Percentiles rank a stretch among this genome's conserved stretches.
phyloP scores from a whole-genome alignment of 2,797 vertebrate species.

The Chaetodon trifasciatus region DNA sequence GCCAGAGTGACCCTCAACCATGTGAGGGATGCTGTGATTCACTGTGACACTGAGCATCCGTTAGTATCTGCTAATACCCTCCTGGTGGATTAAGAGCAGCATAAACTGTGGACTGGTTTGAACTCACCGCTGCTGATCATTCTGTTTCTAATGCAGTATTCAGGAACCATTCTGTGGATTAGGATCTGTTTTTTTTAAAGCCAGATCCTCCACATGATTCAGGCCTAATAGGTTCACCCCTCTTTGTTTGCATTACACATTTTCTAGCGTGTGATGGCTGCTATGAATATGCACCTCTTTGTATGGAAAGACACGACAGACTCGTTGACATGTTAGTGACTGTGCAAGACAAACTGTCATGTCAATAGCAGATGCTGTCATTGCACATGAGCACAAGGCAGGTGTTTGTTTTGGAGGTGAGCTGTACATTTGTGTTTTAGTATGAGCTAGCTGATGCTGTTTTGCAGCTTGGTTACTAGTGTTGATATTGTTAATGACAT shows the following conservation, averaged over 20 bases:
- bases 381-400: background rate
- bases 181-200: background rate
- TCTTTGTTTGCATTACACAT: constrained; percentile 20
- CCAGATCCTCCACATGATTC: constrained; percentile 27
- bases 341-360: background rate
- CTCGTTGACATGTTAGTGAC: background rate
- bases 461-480: constrained; percentile 32
- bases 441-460: constrained; percentile 34
- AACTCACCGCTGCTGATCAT: constrained; percentile 22
- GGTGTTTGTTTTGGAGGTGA: constrained; percentile 26
- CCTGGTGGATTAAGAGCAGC: constrained; percentile 24
- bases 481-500: constrained; percentile 37
- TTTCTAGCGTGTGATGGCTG: background rate
- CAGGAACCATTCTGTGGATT: background rate
- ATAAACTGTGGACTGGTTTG: constrained; percentile 16
- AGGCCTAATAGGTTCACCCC: background rate
- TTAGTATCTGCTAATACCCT: constrained; percentile 29
- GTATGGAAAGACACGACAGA: background rate
- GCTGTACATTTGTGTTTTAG: constrained; percentile 8
- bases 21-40: constrained; percentile 13
- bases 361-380: constrained; percentile 2
- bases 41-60: constrained; percentile 20
- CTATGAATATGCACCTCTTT: background rate
- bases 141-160: constrained; percentile 25
- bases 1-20: constrained; percentile 10